Evolutionary conservation across 2,797 vertebrate genomes (phyloP).

Genomic region (Ciconia nigra): DNA sequence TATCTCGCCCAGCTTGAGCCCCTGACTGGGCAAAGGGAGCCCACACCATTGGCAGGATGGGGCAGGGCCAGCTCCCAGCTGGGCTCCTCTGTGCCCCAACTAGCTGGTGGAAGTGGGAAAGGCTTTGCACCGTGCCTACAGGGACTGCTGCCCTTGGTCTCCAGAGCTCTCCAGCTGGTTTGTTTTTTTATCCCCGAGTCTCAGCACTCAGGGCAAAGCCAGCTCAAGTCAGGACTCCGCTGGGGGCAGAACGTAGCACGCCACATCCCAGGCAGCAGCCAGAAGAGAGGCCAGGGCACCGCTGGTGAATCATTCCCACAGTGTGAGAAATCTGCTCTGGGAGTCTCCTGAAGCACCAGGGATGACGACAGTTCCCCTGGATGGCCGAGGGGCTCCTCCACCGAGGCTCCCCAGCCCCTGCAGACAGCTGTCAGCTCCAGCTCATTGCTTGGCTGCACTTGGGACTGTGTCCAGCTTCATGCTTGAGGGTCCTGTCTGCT

Average conservation of each 20-base stretch:
- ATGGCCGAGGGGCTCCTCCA: neutral
- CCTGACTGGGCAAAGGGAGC: neutral
- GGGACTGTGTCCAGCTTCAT: neutral
- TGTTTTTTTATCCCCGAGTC: neutral
- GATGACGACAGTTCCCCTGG: neutral
- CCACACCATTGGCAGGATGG: neutral
- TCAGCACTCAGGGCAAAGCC: neutral
- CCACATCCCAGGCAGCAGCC: neutral
- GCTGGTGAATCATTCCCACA: neutral
- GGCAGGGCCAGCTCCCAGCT: neutral
- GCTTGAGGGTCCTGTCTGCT: neutral
- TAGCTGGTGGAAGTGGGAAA: neutral
- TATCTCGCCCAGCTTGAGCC: too few relatives aligned
- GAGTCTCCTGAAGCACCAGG: neutral
- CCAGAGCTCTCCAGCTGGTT: neutral
- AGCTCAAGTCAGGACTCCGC: neutral
- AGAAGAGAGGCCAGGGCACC: neutral
- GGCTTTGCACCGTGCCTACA: neutral
- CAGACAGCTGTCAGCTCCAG: neutral
- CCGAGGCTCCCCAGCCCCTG: neutral
- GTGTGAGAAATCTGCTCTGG: neutral
- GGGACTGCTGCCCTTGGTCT: neutral
- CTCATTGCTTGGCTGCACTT: neutral
- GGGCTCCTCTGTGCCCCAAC: neutral
- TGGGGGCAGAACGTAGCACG: neutral